These are phyloP conservation scores for Lepus timidus DNA, from an alignment of 2,113 vertebrate species.

Conservation along the genomic window DNA sequence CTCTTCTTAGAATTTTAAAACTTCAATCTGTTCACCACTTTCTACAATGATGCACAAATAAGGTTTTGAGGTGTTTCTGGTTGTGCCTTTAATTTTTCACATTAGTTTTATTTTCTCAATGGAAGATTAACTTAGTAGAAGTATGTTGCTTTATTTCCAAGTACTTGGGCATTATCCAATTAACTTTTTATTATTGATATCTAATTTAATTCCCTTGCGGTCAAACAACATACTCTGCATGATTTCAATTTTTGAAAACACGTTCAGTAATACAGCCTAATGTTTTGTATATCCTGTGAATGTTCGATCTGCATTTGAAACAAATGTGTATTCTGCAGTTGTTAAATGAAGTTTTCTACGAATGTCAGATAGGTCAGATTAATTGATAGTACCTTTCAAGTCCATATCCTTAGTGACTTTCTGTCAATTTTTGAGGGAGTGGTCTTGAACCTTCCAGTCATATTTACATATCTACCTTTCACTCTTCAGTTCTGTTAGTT, in stretches of 20 bases:
- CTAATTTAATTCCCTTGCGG: not conserved
- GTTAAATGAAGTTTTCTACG: not conserved
- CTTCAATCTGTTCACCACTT: not conserved
- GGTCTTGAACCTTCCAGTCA: not conserved
- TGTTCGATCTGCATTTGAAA: not conserved
- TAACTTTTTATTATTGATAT: not conserved
- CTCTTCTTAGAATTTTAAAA: conserved; percentile 51
- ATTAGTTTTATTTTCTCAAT: conserved; percentile 43
- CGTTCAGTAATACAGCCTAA: not conserved
- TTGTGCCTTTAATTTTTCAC: conserved; percentile 56
- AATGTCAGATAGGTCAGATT: not conserved
- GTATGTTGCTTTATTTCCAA: not conserved
- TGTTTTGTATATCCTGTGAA: not conserved
- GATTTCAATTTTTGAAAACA: conserved; percentile 21
- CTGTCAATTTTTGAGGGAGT: not conserved
- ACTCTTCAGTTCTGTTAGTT: not conserved
- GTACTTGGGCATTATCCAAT: not conserved
- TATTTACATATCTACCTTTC: not conserved
- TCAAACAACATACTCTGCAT: not conserved
- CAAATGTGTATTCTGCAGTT: not conserved
- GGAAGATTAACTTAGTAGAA: conserved; percentile 26
- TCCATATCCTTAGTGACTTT: not conserved
- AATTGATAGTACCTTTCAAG: not conserved
- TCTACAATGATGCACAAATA: not conserved
- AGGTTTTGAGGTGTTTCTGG: not conserved